phyloP scores from a whole-genome alignment of 2,888 invertebrate genomes.

The Aporophyla lueneburgensis region DNA sequence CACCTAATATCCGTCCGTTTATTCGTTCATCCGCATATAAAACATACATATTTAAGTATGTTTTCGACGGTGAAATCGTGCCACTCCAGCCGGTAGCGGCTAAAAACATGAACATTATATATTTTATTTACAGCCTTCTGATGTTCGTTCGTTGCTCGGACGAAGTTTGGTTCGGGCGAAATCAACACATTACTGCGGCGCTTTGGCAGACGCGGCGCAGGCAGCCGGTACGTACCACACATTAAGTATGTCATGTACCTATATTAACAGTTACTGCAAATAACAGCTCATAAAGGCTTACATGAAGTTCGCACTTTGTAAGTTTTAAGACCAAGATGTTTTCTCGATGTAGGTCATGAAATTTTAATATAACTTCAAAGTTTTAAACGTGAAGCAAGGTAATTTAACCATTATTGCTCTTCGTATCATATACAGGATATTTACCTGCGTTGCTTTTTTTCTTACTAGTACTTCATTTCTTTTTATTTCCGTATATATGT shows the following conservation, averaged over 20 bases:
- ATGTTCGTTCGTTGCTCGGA: slow-evolving; percentile 89
- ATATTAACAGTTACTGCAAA: slow-evolving; percentile 52
- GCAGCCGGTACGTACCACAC: slow-evolving; percentile 81
- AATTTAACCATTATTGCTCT: not conserved
- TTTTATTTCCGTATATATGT: too few relatives aligned
- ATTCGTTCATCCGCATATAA: slow-evolving; percentile 27
- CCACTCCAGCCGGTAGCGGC: not conserved
- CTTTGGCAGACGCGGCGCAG: slow-evolving; percentile 87
- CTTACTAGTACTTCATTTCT: not conserved
- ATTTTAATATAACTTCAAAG: slow-evolving; percentile 24
- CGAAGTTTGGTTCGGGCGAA: slow-evolving; percentile 89
- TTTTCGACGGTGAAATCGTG: slow-evolving; percentile 32
- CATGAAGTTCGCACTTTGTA: not conserved
- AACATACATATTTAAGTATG: slow-evolving; percentile 39
- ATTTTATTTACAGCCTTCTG: slow-evolving; percentile 78
- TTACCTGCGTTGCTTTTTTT: not conserved
- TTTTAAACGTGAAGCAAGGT: slow-evolving; percentile 1
- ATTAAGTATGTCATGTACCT: slow-evolving; percentile 59
- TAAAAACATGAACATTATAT: slow-evolving; percentile 35
- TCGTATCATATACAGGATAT: not conserved
- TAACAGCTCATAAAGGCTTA: slow-evolving; percentile 36
- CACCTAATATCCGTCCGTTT: slow-evolving; percentile 8
- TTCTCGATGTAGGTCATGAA: slow-evolving; percentile 21
- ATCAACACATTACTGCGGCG: slow-evolving; percentile 89
- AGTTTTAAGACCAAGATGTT: slow-evolving; percentile 18